phyloP scores from a whole-genome alignment of 2,888 invertebrate species.

The Hydrotaea cyrtoneurina region DNA sequence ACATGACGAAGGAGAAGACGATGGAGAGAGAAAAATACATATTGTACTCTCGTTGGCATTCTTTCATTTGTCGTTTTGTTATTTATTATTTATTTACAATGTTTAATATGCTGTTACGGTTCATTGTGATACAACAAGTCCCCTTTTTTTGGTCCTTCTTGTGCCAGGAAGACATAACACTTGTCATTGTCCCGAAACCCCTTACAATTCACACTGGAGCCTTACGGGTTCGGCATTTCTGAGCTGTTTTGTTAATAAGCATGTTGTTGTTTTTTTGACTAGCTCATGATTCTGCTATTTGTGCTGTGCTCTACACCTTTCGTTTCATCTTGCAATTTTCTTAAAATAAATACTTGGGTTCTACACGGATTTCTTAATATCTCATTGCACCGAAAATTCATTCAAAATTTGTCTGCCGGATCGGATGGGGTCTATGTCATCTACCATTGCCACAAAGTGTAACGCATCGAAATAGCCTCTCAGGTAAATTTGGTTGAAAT shows the following conservation, averaged over 20 bases:
- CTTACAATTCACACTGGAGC: slow-evolving; percentile 22
- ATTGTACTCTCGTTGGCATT: not conserved
- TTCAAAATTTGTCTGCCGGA: too few relatives aligned
- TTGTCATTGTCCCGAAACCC: slow-evolving; percentile 5
- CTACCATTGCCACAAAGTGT: too few relatives aligned
- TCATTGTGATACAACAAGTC: slow-evolving; percentile 13
- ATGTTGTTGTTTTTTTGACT: not conserved
- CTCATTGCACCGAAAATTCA: too few relatives aligned
- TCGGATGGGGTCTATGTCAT: too few relatives aligned
- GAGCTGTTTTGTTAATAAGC: slow-evolving; percentile 28
- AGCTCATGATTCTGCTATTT: not conserved
- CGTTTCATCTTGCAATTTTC: slow-evolving; percentile 11
- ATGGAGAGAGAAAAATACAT: not conserved
- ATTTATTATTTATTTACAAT: slow-evolving; percentile 63
- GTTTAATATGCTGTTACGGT: slow-evolving; percentile 55
- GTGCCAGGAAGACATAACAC: not conserved
- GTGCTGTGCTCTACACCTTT: slow-evolving; percentile 29
- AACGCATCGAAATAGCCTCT: too few relatives aligned
- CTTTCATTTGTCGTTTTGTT: slow-evolving; percentile 54
- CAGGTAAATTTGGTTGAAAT: too few relatives aligned
- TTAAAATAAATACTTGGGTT: not conserved
- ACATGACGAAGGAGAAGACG: slow-evolving; percentile 2
- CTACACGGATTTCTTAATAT: too few relatives aligned
- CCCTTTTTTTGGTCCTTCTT: not conserved
- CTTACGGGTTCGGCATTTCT: not conserved